These are phyloP conservation scores for Zaprionus nigranus DNA, from an alignment of 1,140 invertebrate species.

Conservation along the genomic window DNA sequence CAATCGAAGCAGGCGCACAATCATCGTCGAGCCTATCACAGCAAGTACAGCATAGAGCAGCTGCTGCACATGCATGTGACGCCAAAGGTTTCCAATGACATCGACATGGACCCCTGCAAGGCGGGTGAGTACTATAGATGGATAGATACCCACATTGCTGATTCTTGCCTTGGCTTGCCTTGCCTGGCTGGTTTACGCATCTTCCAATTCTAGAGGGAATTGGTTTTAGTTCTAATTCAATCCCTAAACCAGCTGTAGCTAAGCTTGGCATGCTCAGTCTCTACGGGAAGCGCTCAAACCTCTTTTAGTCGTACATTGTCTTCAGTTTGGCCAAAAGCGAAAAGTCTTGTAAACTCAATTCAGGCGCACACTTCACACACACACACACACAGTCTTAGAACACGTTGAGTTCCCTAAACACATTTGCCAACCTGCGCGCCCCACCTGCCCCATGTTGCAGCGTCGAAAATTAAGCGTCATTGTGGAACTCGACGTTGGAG, in stretches of 20 bases:
- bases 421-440: not conserved
- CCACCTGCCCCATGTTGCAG: slow-evolving; percentile 45
- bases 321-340: slow-evolving; percentile 67
- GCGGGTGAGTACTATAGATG: slow-evolving; percentile 87
- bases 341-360: slow-evolving; percentile 74
- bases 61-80: slow-evolving; percentile 88
- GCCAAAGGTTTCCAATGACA: slow-evolving; percentile 89
- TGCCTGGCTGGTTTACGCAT: not conserved
- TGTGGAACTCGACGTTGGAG: slow-evolving; percentile 44
- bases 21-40: slow-evolving; percentile 65
- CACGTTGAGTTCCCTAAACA: slow-evolving; percentile 9
- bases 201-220: slow-evolving; percentile 20
- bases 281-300: slow-evolving; percentile 53
- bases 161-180: no score
- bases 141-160: no score
- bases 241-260: slow-evolving; percentile 7
- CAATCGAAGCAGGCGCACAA: slow-evolving; percentile 37
- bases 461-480: slow-evolving; percentile 75
- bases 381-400: slow-evolving; percentile 19
- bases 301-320: slow-evolving; percentile 44
- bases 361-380: slow-evolving; percentile 1
- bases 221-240: slow-evolving; percentile 45
- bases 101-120: slow-evolving; percentile 94
- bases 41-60: slow-evolving; percentile 89
- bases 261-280: slow-evolving; percentile 11